Evolutionary conservation across 2,888 invertebrate genomes (phyloP).

Genomic region (Hanleya hanleyi): DNA sequence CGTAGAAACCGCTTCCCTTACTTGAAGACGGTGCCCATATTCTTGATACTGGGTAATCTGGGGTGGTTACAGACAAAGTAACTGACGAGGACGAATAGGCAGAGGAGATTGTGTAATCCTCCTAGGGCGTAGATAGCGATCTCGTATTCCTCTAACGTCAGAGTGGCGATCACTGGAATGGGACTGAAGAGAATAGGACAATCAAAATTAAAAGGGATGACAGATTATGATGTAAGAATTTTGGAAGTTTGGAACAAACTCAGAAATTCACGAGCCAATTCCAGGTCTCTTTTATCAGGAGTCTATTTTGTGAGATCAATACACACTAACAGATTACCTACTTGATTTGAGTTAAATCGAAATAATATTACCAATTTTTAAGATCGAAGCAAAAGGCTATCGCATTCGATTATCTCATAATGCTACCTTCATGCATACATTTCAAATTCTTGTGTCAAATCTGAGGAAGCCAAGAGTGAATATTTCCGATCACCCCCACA

Average conservation of each 20-base stretch:
- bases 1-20: too few species aligned
- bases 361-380: too few species aligned
- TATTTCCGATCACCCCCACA: too few species aligned
- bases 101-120: conserved; percentile 67
- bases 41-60: conserved; percentile 59
- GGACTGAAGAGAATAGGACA: conserved; percentile 51
- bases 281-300: too few species aligned
- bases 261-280: neutral
- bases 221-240: neutral
- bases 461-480: too few species aligned
- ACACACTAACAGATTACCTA: too few species aligned
- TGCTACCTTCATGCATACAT: too few species aligned
- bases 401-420: too few species aligned
- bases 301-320: too few species aligned
- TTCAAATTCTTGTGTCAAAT: too few species aligned
- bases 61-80: conserved; percentile 73
- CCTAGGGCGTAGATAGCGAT: conserved; percentile 63
- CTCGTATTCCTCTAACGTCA: conserved; percentile 51
- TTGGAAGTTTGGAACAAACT: neutral
- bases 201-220: neutral
- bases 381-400: too few species aligned
- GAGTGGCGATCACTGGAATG: conserved; percentile 49
- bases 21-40: conserved; percentile 42
- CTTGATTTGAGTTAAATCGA: too few species aligned
- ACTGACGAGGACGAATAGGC: conserved; percentile 66